Conservation (phyloP, 2,888 invertebrate genomes). For the Ophion obscuratus region DNA sequence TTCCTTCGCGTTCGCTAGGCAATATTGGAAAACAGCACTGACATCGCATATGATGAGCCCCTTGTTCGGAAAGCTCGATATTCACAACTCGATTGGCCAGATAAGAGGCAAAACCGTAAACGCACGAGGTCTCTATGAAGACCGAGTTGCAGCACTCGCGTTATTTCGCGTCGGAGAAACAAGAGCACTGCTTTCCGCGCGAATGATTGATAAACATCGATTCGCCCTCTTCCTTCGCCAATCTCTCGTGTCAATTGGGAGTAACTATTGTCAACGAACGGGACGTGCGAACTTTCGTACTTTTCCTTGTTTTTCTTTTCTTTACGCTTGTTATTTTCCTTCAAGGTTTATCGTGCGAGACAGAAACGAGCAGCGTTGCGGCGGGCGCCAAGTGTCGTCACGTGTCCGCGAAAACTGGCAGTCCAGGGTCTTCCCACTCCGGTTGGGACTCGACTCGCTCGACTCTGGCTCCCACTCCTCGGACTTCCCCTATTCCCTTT, state of each 20-base stretch:
- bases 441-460: slow-evolving; percentile 61
- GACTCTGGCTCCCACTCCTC: slow-evolving; percentile 61
- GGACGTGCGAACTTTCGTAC: background rate
- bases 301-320: background rate
- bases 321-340: background rate
- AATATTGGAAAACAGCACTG: background rate
- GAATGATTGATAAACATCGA: background rate
- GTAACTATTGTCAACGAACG: slow-evolving; percentile 1
- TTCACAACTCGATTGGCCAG: background rate
- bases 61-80: too few relatives aligned
- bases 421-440: slow-evolving; percentile 69
- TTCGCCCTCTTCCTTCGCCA: background rate
- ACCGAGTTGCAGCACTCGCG: too few relatives aligned
- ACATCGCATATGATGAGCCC: background rate
- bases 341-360: slow-evolving; percentile 6
- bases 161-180: background rate
- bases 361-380: slow-evolving; percentile 58
- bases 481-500: slow-evolving; percentile 46
- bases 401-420: slow-evolving; percentile 76
- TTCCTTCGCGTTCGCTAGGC: background rate
- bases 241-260: slow-evolving; percentile 13
- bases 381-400: slow-evolving; percentile 71
- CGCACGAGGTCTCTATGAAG: background rate
- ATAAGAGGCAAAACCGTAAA: background rate
- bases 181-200: background rate